Conservation (phyloP, 2,797 vertebrate genomes). For the Poeciliopsis gracilis region DNA sequence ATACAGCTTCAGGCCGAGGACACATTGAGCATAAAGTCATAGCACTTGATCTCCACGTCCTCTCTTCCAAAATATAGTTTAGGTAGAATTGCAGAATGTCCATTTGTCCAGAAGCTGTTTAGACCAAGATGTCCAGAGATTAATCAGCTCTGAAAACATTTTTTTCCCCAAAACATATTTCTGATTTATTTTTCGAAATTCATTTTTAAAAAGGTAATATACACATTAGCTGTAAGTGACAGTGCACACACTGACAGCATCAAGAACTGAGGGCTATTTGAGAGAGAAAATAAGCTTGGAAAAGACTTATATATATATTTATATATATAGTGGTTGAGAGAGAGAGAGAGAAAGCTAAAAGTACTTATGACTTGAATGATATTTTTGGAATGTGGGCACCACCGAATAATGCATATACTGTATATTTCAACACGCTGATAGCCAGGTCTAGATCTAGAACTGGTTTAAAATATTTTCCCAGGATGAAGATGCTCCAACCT, state of each 20-base stretch:
- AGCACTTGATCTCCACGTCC: background rate
- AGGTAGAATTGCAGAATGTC: background rate
- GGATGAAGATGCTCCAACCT: background rate
- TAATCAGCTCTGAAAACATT: background rate
- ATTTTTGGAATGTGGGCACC: background rate
- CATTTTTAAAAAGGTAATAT: no score
- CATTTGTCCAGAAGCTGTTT: background rate
- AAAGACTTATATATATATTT: background rate
- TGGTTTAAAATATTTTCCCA: conserved; percentile 1
- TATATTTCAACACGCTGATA: background rate
- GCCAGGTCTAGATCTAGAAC: background rate
- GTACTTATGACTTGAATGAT: background rate
- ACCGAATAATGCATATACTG: background rate
- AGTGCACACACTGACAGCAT: background rate
- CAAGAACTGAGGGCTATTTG: background rate
- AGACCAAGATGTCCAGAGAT: background rate
- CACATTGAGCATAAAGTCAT: background rate
- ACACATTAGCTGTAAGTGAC: background rate
- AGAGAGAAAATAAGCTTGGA: background rate
- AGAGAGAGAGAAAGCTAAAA: background rate
- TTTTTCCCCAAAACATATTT: background rate
- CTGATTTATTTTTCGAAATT: background rate
- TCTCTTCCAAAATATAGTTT: background rate
- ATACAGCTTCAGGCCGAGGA: background rate
- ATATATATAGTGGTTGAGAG: no score